Evolutionary conservation across 2,797 vertebrate genomes (phyloP).

Genomic region (Hydrophis major): DNA sequence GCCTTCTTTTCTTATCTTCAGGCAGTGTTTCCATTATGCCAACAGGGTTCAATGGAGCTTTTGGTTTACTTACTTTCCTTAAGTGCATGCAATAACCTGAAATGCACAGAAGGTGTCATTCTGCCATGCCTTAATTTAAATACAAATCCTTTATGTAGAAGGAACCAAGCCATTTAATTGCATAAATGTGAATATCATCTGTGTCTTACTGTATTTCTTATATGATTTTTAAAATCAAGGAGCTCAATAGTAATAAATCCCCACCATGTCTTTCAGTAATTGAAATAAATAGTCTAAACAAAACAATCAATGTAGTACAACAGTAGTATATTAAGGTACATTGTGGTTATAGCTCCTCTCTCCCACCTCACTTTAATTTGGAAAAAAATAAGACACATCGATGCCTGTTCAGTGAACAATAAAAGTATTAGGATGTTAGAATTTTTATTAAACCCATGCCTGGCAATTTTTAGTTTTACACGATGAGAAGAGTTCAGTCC

Average conservation of each 20-base stretch:
- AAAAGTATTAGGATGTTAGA: not conserved
- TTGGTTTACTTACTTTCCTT: not conserved
- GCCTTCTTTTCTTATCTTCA: not conserved
- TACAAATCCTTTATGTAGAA: not conserved
- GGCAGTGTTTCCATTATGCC: not conserved
- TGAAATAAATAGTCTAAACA: not conserved
- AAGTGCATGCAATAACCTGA: slow-evolving; percentile 10
- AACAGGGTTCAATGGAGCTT: not conserved
- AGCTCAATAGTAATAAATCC: not conserved
- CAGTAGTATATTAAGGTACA: not conserved
- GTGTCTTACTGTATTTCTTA: not conserved
- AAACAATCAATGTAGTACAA: not conserved
- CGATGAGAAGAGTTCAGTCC: not conserved
- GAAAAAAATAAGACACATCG: not conserved
- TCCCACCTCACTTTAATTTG: not conserved
- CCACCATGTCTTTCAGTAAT: not conserved
- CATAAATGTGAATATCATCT: not conserved
- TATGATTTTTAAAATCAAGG: not conserved
- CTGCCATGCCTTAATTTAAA: not conserved
- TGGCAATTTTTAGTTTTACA: not conserved
- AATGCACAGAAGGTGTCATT: slow-evolving; percentile 1
- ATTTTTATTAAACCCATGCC: not conserved
- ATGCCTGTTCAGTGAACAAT: not conserved
- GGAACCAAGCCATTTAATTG: not conserved
- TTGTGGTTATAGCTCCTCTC: not conserved